Base-by-base conservation (phyloP, 2,113 vertebrate genomes). In the Dasyurus viverrinus region DNA sequence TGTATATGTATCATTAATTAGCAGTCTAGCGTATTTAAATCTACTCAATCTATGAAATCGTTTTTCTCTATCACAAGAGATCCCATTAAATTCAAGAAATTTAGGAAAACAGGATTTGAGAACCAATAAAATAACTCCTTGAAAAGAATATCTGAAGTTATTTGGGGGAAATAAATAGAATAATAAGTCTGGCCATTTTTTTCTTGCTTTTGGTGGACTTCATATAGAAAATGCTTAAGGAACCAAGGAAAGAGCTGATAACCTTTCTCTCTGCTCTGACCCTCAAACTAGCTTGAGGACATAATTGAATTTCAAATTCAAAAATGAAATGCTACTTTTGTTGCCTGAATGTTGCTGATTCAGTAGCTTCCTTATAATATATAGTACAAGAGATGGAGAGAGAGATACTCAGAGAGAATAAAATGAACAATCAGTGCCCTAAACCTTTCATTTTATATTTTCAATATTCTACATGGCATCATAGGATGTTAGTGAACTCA, bases 301-400 rank as follows among this genome's bases (percentile, higher is more conserved):
- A 2, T 36, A 96, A 96, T 30, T 92, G 46, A 95, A 92, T 55
- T 94, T 8, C 26, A 96, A 95, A 95, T 93, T 90, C 10, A 54
- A 94, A 25, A 91, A 92, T 95, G 92, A 95, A 47, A 96, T 93
- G 53, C 93, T 95, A 50, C 14, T 93, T 89, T 90, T 0, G 24
- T 46, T n/a, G 0, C 16, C 47, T 95, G 57, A 47, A 0, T 48
- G 60, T 84, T 92, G 54, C 92, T 93, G 93, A 95, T 52, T 97
- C 53, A 96, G 90, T 92, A 91, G 93, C 24, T 23, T 90, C 53
- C 46, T 10, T 68, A 48, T 50, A 93, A 19, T 60, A 4, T n/a
- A 42, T 47, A 76, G 68, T 22, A 76, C 5, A 4, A 76, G 60
- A 19, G 14, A 76, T 3, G 36, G 2, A 10, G 3, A 68, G 2